Conservation (phyloP, 2,888 invertebrate genomes). For the Eupithecia centaureata region DNA sequence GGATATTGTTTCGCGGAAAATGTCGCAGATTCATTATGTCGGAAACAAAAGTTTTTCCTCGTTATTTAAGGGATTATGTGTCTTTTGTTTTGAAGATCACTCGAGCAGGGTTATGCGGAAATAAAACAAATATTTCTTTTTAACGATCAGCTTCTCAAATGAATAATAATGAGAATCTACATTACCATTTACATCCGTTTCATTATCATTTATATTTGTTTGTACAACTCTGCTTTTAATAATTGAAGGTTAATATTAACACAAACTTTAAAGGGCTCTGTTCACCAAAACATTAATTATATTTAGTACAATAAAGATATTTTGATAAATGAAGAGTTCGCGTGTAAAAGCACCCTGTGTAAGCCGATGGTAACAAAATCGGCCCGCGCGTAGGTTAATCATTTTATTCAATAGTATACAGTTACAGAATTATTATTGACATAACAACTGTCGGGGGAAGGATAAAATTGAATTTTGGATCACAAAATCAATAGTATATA, state of each 20-base stretch:
- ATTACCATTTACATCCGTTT: too few species aligned
- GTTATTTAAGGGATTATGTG: constrained; percentile 41
- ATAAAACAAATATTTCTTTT: neutral
- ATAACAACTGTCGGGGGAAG: constrained; percentile 74
- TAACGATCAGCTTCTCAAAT: too few species aligned
- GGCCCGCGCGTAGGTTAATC: constrained; percentile 74
- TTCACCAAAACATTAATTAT: constrained; percentile 35
- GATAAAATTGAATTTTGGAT: constrained; percentile 69
- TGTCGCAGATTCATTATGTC: constrained; percentile 52
- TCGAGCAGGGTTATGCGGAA: neutral
- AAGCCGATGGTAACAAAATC: constrained; percentile 51
- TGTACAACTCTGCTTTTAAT: neutral
- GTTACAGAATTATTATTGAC: constrained; percentile 81
- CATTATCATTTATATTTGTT: too few species aligned
- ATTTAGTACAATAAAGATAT: constrained; percentile 40
- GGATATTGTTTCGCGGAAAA: constrained; percentile 50
- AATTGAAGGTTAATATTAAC: constrained; percentile 11
- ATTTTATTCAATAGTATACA: constrained; percentile 81
- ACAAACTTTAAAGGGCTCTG: constrained; percentile 15
- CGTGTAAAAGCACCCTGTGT: constrained; percentile 46
- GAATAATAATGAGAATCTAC: too few species aligned
- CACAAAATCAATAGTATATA: constrained; percentile 67
- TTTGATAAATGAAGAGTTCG: constrained; percentile 44
- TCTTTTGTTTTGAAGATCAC: constrained; percentile 38
- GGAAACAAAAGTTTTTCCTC: constrained; percentile 44